Percentiles rank a stretch among this genome's conserved stretches.
Evolutionary conservation across 2,797 vertebrate species (phyloP).

Genomic region (Karalla daura): DNA sequence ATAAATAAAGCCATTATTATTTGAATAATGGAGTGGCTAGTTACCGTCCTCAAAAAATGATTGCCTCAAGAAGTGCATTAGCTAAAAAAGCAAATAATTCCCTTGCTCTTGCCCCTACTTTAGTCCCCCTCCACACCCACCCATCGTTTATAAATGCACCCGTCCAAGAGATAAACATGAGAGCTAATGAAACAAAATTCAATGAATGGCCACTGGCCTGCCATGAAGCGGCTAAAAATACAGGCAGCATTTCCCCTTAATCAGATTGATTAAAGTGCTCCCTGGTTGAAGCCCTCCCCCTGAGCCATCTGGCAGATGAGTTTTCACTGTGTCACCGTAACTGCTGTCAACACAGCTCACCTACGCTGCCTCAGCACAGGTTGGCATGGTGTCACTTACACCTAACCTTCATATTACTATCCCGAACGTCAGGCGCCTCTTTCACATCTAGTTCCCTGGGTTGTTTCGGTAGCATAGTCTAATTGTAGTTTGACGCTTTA

Average conservation of each 20-base stretch:
- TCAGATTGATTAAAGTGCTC: constrained; percentile 84
- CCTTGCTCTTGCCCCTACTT: constrained; percentile 25
- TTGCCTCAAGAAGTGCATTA: constrained; percentile 12
- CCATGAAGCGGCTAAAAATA: constrained; percentile 82
- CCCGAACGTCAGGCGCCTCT: too few relatives aligned
- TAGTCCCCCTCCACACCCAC: constrained; percentile 16
- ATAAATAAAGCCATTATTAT: constrained; percentile 15
- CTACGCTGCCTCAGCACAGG: constrained; percentile 54
- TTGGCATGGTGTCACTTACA: constrained; percentile 55
- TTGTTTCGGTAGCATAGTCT: too few relatives aligned
- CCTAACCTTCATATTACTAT: background rate
- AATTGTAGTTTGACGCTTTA: background rate
- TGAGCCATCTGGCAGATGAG: constrained; percentile 79
- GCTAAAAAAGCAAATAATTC: constrained; percentile 29
- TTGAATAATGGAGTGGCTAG: constrained; percentile 22
- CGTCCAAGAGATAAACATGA: constrained; percentile 60
- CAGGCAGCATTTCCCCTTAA: constrained; percentile 82
- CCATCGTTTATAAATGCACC: constrained; percentile 58
- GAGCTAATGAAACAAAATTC: constrained; percentile 78
- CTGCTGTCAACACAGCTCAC: constrained; percentile 72
- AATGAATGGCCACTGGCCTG: constrained; percentile 77
- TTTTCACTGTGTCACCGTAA: constrained; percentile 61
- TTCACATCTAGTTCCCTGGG: too few relatives aligned
- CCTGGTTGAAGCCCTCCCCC: constrained; percentile 73
- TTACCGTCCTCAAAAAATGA: constrained; percentile 23